Evolutionary conservation across 2,113 vertebrate species (phyloP).

Genomic region (Phyllostomus discolor): DNA sequence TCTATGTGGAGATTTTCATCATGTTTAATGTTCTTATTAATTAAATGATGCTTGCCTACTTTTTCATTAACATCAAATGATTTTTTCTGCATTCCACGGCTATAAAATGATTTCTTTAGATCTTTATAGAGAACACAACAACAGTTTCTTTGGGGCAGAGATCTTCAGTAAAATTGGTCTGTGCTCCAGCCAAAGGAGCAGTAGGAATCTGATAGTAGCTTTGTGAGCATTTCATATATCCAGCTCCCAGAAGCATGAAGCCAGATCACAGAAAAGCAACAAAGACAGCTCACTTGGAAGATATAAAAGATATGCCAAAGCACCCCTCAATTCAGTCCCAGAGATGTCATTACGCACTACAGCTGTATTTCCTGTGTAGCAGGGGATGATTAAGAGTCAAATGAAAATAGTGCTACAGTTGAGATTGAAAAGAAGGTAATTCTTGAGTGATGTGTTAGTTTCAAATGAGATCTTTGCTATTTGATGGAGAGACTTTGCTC

Average conservation of each 20-base stretch:
- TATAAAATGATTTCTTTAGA: constrained; percentile 59
- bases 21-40: constrained; percentile 22
- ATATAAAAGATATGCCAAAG: neutral
- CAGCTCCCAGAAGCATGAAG: neutral
- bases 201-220: constrained; percentile 71
- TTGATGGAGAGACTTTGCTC: constrained; percentile 60
- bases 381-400: constrained; percentile 28
- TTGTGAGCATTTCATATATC: constrained; percentile 59
- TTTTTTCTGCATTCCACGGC: constrained; percentile 51
- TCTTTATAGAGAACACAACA: constrained; percentile 75
- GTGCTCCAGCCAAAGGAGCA: constrained; percentile 76
- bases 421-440: constrained; percentile 32
- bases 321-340: neutral
- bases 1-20: neutral
- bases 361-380: neutral
- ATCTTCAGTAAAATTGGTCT: constrained; percentile 69
- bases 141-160: constrained; percentile 68
- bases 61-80: neutral
- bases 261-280: neutral
- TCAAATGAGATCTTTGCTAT: constrained; percentile 38
- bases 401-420: constrained; percentile 48
- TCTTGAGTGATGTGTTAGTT: constrained; percentile 41
- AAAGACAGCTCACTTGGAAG: neutral
- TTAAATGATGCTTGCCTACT: neutral
- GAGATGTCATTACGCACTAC: neutral